These are phyloP conservation scores for Lucilia sericata DNA, from an alignment of 1,140 invertebrate species.

Conservation along the genomic window DNA sequence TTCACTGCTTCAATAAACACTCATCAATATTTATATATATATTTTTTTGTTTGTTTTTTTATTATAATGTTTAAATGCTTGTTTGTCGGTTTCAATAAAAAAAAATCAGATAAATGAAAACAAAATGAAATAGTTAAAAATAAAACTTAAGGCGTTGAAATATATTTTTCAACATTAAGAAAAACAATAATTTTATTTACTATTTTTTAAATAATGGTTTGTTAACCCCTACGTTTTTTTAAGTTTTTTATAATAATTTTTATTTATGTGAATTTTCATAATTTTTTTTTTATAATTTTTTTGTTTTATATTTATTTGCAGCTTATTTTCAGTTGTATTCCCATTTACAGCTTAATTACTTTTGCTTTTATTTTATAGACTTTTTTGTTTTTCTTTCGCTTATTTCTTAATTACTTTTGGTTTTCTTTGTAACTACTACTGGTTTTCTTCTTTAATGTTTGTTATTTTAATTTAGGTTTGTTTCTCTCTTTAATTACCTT, in stretches of 20 bases:
- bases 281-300: not conserved
- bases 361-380: not conserved
- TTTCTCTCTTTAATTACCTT: not conserved
- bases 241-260: not conserved
- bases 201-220: not conserved
- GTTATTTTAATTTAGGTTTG: not conserved
- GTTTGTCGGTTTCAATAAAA: not conserved
- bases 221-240: not conserved
- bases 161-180: not conserved
- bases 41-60: too few relatives aligned
- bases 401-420: not conserved
- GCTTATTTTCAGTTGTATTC: too few relatives aligned
- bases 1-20: slow-evolving; percentile 1
- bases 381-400: not conserved
- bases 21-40: not conserved
- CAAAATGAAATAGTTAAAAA: not conserved
- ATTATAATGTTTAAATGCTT: not conserved
- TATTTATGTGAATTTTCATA: not conserved
- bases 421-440: not conserved
- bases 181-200: not conserved
- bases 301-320: not conserved
- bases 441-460: not conserved
- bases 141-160: not conserved
- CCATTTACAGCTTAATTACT: not conserved
- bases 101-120: not conserved